phyloP scores from a whole-genome alignment of 2,888 invertebrate genomes.

The Nasonovia ribisnigri region DNA sequence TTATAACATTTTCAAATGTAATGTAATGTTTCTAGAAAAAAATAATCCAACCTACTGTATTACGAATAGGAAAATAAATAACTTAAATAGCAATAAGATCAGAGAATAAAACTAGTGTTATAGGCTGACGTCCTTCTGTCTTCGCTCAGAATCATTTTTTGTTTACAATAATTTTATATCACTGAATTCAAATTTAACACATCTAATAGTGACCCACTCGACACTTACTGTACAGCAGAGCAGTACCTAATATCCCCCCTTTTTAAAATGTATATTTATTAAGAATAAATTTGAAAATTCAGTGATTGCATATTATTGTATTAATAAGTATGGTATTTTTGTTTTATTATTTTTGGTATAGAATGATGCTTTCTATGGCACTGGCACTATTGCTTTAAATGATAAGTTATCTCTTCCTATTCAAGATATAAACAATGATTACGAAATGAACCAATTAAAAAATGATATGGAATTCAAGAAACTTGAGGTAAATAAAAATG shows the following conservation, averaged over 20 bases:
- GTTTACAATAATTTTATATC: too few species aligned
- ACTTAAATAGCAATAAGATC: too few species aligned
- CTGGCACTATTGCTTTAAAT: slow-evolving; percentile 36
- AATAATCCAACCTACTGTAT: too few species aligned
- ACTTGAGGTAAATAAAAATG: slow-evolving; percentile 17
- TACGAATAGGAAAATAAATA: too few species aligned
- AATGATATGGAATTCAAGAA: slow-evolving; percentile 13
- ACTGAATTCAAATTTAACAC: too few species aligned
- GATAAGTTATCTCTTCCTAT: slow-evolving; percentile 34
- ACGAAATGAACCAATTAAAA: neutral
- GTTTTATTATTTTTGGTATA: slow-evolving; percentile 23
- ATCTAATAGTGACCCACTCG: too few species aligned
- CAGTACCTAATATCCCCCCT: neutral
- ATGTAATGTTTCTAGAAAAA: too few species aligned
- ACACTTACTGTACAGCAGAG: too few species aligned
- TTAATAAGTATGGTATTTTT: neutral
- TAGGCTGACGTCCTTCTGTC: too few species aligned
- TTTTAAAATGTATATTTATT: neutral
- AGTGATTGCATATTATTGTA: neutral
- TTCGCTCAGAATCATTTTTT: too few species aligned
- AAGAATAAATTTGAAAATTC: neutral
- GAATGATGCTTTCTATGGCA: slow-evolving; percentile 45
- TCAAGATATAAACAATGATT: slow-evolving; percentile 41
- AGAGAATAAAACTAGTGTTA: too few species aligned
- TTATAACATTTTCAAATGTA: too few species aligned